These are phyloP conservation scores for Sebastes iracundus DNA, from an alignment of 2,797 vertebrate species.

Conservation along the genomic window DNA sequence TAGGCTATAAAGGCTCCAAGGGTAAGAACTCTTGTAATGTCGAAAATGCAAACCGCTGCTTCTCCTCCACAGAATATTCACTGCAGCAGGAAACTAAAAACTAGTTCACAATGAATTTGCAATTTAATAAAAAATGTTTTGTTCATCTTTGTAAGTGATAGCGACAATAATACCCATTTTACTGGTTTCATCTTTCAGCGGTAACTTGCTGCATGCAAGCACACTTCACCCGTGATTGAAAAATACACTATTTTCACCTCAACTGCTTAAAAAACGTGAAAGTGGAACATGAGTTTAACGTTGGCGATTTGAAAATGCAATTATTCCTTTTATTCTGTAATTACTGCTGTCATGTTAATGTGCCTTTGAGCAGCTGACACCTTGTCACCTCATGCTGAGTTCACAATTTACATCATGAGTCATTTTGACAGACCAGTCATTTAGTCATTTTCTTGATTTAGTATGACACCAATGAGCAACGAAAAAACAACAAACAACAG, in stretches of 20 bases:
- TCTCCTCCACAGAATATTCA: slow-evolving; percentile 25
- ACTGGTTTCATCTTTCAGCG: slow-evolving; percentile 10
- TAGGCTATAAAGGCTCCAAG: slow-evolving; percentile 66
- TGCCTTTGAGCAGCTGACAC: slow-evolving; percentile 66
- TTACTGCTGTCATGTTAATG: slow-evolving; percentile 62
- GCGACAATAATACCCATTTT: slow-evolving; percentile 27
- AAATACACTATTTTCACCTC: slow-evolving; percentile 10
- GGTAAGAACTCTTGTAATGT: slow-evolving; percentile 59
- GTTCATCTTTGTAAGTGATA: slow-evolving; percentile 45
- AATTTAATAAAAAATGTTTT: slow-evolving; percentile 55
- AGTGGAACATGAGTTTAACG: slow-evolving; percentile 10
- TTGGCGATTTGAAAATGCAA: slow-evolving; percentile 27
- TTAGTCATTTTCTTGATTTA: slow-evolving; percentile 71
- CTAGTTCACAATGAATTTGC: slow-evolving; percentile 24
- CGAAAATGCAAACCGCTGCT: slow-evolving; percentile 54
- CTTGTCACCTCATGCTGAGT: slow-evolving; percentile 71
- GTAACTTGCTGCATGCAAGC: not conserved
- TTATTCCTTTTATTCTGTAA: slow-evolving; percentile 43
- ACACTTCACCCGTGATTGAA: not conserved
- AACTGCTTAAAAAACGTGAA: slow-evolving; percentile 13
- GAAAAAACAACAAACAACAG: slow-evolving; percentile 51
- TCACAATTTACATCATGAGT: slow-evolving; percentile 71
- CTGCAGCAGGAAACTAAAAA: slow-evolving; percentile 17
- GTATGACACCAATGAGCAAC: slow-evolving; percentile 46
- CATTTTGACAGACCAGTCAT: slow-evolving; percentile 68